Evolutionary conservation across 2,888 invertebrate species (phyloP), one percentile per base, ranked within the genome.

Genomic region (Pammene fasciana): DNA sequence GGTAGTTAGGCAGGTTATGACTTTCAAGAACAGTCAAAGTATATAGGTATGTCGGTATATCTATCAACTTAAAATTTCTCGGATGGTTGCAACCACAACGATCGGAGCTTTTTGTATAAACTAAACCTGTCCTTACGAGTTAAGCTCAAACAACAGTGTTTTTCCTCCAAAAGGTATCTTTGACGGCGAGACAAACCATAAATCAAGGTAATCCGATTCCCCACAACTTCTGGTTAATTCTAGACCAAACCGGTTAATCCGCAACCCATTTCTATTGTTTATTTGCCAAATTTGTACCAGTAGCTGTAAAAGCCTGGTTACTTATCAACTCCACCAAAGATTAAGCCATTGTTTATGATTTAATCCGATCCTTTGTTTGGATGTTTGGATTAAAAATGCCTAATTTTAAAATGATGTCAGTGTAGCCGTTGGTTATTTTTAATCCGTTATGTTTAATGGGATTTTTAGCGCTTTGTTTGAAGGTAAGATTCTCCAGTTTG

Each of bases 251-350:
- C 36, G 18, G 38, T 55, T 52, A 60, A 70, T 65, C 41, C 55
- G 45, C n/a, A 54, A 46, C 46, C 57, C 57, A 18, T 34, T 46
- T 50, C 52, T 46, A 60, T 70, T 68, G 68, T 68, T 3, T 14
- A 18, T 57, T 65, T 65, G 54, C 38, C 60, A 55, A 55, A 70
- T 38, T 65, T 56, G 68, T 56, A 52, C 45, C 70, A 70, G 70
- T 60, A 70, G 70, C 65, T 48, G 54, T 70, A 65, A 70, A 65
- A 54, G 38, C 0, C 57, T 45, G 54, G 70, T 54, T 43, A 43
- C 43, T 59, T 59, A 60, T 36, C 11, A 55, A 55, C 46, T 60
- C 55, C 59, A 48, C n/a, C 14, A 41, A 48, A 48, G 65, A 68
- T 64, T 56, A 65, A 38, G 10, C n/a, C 26, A 65, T 65, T 65